Evolutionary conservation across 1,140 invertebrate species (phyloP).

Genomic region (Drosophila murphyi): DNA sequence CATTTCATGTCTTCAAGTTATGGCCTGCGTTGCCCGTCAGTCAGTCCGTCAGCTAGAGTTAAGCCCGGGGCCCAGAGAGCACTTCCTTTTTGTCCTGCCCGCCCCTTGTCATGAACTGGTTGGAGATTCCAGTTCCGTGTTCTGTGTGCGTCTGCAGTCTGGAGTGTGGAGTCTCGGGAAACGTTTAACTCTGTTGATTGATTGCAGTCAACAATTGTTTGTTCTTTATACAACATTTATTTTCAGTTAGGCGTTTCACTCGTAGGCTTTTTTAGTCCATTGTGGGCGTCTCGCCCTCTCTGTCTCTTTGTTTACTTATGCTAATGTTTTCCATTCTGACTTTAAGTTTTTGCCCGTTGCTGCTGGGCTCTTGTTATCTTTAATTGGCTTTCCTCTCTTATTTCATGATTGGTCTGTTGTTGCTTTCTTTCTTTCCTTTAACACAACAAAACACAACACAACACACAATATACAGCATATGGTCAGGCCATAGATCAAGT

Average conservation of each 20-base stretch:
- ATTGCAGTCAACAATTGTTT: slow-evolving; percentile 83
- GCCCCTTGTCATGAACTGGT: no score
- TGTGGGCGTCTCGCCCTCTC: slow-evolving; percentile 22
- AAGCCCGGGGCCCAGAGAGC: slow-evolving; percentile 55
- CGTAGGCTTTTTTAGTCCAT: slow-evolving; percentile 35
- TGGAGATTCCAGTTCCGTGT: not conserved
- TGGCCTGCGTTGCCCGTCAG: slow-evolving; percentile 23
- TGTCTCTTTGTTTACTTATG: slow-evolving; percentile 61
- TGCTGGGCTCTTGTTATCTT: slow-evolving; percentile 70
- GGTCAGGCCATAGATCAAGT: slow-evolving; percentile 63
- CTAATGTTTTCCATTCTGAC: slow-evolving; percentile 57
- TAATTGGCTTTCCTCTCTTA: slow-evolving; percentile 75
- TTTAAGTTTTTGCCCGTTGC: slow-evolving; percentile 44
- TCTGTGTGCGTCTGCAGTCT: slow-evolving; percentile 5
- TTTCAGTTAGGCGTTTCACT: slow-evolving; percentile 66
- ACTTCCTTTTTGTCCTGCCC: slow-evolving; percentile 68
- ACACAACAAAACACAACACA: not conserved
- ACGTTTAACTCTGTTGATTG: slow-evolving; percentile 81
- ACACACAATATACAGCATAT: slow-evolving; percentile 36
- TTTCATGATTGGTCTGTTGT: slow-evolving; percentile 59
- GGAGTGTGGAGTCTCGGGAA: slow-evolving; percentile 36
- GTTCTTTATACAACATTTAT: slow-evolving; percentile 81
- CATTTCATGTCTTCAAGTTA: slow-evolving; percentile 71
- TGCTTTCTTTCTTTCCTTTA: slow-evolving; percentile 21
- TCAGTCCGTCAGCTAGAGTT: slow-evolving; percentile 27